Percentiles rank a stretch among this genome's conserved stretches.
Evolutionary conservation across 2,113 vertebrate genomes (phyloP).

Genomic region (Procavia capensis): DNA sequence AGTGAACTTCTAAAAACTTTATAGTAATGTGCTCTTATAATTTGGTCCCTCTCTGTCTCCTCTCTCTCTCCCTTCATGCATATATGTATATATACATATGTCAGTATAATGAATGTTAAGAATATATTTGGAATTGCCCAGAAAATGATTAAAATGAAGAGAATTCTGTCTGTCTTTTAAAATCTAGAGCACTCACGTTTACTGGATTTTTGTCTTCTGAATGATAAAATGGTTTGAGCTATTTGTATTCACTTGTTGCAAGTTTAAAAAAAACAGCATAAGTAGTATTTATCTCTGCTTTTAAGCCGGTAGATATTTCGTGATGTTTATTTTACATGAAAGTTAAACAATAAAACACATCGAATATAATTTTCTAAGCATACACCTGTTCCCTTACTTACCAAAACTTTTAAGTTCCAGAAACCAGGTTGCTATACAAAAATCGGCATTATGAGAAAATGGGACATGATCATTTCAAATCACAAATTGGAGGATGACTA

Average conservation of each 20-base stretch:
- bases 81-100: neutral
- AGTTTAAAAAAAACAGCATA: neutral
- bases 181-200: neutral
- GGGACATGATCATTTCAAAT: too few species aligned
- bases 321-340: constrained; percentile 3
- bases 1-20: constrained; percentile 10
- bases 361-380: constrained; percentile 40
- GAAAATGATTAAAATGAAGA: neutral
- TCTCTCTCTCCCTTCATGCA: too few species aligned
- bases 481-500: too few species aligned
- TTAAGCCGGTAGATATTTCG: constrained; percentile 61
- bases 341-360: constrained; percentile 63
- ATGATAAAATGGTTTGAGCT: neutral
- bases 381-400: too few species aligned
- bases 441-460: too few species aligned
- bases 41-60: too few species aligned
- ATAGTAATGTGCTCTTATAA: neutral
- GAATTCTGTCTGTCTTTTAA: neutral
- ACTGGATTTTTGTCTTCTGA: neutral
- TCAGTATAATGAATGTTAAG: neutral
- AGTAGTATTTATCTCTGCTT: constrained; percentile 56
- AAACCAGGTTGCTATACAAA: too few species aligned
- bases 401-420: too few species aligned
- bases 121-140: neutral
- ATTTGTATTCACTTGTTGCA: neutral